phyloP scores from a whole-genome alignment of 2,888 invertebrate genomes.

The Lepidochrysops patricia region DNA sequence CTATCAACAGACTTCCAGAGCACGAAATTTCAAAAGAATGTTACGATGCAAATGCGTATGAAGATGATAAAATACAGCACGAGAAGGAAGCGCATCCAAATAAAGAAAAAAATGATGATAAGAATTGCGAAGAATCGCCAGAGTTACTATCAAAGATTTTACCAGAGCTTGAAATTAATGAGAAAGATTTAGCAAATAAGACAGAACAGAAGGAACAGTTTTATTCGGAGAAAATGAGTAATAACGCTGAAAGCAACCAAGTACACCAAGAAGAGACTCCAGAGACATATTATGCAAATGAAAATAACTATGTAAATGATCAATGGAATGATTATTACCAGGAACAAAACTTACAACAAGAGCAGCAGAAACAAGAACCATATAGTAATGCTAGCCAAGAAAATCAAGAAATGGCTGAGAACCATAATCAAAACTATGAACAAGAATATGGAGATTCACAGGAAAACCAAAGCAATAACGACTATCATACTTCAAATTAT shows the following conservation, averaged over 20 bases:
- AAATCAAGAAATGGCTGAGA: constrained; percentile 42
- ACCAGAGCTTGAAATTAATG: background rate
- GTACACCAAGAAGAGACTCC: constrained; percentile 20
- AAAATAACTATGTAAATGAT: constrained; percentile 31
- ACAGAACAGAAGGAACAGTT: constrained; percentile 47
- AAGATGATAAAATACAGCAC: background rate
- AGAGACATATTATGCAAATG: constrained; percentile 22
- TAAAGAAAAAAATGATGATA: background rate
- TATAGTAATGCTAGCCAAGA: constrained; percentile 40
- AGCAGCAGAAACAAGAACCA: constrained; percentile 34
- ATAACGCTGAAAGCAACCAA: constrained; percentile 33
- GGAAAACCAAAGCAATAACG: constrained; percentile 15
- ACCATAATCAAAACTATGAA: constrained; percentile 49
- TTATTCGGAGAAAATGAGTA: constrained; percentile 38
- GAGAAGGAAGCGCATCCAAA: background rate
- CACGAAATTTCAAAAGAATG: background rate
- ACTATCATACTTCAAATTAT: constrained; percentile 17
- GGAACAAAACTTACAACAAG: constrained; percentile 26
- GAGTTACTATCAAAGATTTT: background rate
- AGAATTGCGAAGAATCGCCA: background rate
- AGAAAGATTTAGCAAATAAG: constrained; percentile 31
- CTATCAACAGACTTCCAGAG: background rate
- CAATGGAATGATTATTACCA: constrained; percentile 41
- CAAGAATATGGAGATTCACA: constrained; percentile 39
- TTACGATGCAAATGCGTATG: background rate